These are phyloP conservation scores for Aspiorhynchus laticeps DNA, from an alignment of 2,113 vertebrate genomes.

Conservation along the genomic window DNA sequence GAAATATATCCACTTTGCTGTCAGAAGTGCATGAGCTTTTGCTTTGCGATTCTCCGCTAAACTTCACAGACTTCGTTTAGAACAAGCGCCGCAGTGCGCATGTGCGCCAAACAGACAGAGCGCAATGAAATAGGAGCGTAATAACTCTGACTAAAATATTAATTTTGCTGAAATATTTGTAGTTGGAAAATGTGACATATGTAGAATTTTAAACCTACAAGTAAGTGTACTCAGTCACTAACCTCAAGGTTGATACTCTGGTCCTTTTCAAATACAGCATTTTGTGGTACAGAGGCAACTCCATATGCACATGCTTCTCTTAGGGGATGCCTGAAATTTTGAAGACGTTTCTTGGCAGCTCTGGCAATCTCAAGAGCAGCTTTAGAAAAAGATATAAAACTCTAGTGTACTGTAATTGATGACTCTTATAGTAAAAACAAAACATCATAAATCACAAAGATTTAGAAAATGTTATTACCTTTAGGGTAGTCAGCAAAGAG, in stretches of 20 bases:
- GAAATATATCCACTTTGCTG: too few relatives aligned
- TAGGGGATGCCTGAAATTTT: slow-evolving; percentile 21
- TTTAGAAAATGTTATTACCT: slow-evolving; percentile 23
- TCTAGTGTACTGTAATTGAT: background rate
- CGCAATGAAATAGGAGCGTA: too few relatives aligned
- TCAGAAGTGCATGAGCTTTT: too few relatives aligned
- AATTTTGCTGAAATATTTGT: too few relatives aligned
- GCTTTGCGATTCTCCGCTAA: too few relatives aligned
- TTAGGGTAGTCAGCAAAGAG: slow-evolving; percentile 49
- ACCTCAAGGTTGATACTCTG: slow-evolving; percentile 9
- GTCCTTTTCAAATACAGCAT: slow-evolving; percentile 44
- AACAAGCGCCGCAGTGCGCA: too few relatives aligned
- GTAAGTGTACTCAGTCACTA: background rate
- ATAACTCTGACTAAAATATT: too few relatives aligned
- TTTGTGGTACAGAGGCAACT: slow-evolving; percentile 32
- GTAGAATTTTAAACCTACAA: too few relatives aligned
- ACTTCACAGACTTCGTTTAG: too few relatives aligned
- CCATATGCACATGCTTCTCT: slow-evolving; percentile 26
- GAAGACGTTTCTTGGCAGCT: slow-evolving; percentile 12
- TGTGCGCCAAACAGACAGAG: too few relatives aligned
- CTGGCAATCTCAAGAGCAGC: slow-evolving; percentile 27
- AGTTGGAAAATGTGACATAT: too few relatives aligned
- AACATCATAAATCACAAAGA: background rate
- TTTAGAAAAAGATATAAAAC: slow-evolving; percentile 24
- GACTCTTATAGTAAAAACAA: background rate